Percentiles rank a stretch among this genome's conserved stretches.
phyloP scores from a whole-genome alignment of 2,113 vertebrate species.

The Camelus dromedarius region DNA sequence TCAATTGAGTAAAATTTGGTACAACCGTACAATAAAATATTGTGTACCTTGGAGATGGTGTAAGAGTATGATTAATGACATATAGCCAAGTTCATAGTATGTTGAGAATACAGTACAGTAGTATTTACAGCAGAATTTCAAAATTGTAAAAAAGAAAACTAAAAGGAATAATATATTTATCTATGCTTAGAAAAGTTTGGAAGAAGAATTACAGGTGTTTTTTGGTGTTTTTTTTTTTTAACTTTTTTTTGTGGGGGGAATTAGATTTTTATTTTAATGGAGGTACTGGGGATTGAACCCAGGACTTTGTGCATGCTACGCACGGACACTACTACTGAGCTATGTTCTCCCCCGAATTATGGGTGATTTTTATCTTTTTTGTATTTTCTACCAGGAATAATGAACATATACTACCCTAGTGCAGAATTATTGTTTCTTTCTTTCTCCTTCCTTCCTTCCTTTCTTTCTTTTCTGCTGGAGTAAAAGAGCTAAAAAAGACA shows the following conservation, averaged over 20 bases:
- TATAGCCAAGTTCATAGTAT: background rate
- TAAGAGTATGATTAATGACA: background rate
- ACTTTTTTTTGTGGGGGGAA: too few relatives aligned
- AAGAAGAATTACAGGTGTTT: background rate
- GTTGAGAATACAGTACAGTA: background rate
- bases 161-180: background rate
- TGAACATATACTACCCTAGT: background rate
- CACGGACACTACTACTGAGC: too few relatives aligned
- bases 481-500: background rate
- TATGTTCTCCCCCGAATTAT: background rate
- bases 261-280: too few relatives aligned
- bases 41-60: background rate
- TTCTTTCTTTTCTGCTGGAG: background rate
- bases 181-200: background rate
- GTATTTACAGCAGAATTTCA: conserved; percentile 4
- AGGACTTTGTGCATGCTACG: too few relatives aligned
- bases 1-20: background rate
- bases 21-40: background rate
- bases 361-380: background rate
- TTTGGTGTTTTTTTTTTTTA: background rate
- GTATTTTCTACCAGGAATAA: background rate
- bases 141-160: background rate
- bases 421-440: background rate
- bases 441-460: background rate
- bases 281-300: too few relatives aligned